Conservation (phyloP, 2,888 invertebrate species). For the Drosophila peninsularis region DNA sequence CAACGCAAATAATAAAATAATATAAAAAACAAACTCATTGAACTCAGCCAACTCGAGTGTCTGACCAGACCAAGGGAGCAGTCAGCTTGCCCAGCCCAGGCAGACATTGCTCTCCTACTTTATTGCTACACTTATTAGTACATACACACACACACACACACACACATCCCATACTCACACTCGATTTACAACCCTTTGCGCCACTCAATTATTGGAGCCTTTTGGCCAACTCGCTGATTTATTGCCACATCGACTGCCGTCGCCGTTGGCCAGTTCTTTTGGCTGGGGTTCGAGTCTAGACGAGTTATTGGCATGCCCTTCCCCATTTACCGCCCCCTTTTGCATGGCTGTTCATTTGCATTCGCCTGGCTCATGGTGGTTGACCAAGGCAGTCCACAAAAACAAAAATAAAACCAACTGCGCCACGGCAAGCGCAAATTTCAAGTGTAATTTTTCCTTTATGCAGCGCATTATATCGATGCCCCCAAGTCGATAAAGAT, state of each 20-base stretch:
- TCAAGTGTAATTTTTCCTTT: slow-evolving; percentile 64
- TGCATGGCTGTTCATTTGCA: slow-evolving; percentile 69
- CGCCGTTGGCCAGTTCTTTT: slow-evolving; percentile 47
- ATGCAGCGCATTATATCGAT: slow-evolving; percentile 47
- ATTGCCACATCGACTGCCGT: slow-evolving; percentile 58
- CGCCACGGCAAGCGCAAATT: slow-evolving; percentile 40
- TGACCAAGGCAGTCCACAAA: slow-evolving; percentile 41
- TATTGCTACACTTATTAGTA: slow-evolving; percentile 67
- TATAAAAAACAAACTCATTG: slow-evolving; percentile 45
- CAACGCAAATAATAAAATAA: slow-evolving; percentile 7
- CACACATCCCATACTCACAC: neutral
- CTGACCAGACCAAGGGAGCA: slow-evolving; percentile 64
- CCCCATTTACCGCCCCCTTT: neutral
- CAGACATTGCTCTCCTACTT: slow-evolving; percentile 61
- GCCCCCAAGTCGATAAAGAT: slow-evolving; percentile 32
- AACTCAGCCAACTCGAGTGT: slow-evolving; percentile 68
- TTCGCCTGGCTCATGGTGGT: slow-evolving; percentile 55
- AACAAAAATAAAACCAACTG: slow-evolving; percentile 6
- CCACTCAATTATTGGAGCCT: slow-evolving; percentile 77
- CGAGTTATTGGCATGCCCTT: slow-evolving; percentile 66
- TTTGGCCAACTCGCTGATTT: slow-evolving; percentile 62
- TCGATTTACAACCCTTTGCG: slow-evolving; percentile 34
- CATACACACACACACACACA: neutral
- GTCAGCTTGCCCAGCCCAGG: slow-evolving; percentile 2
- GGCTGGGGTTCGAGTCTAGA: slow-evolving; percentile 43